Evolutionary conservation across 2,888 invertebrate species (phyloP), one percentile per base, ranked within the genome.

Genomic region (Synergus laeviventris): DNA sequence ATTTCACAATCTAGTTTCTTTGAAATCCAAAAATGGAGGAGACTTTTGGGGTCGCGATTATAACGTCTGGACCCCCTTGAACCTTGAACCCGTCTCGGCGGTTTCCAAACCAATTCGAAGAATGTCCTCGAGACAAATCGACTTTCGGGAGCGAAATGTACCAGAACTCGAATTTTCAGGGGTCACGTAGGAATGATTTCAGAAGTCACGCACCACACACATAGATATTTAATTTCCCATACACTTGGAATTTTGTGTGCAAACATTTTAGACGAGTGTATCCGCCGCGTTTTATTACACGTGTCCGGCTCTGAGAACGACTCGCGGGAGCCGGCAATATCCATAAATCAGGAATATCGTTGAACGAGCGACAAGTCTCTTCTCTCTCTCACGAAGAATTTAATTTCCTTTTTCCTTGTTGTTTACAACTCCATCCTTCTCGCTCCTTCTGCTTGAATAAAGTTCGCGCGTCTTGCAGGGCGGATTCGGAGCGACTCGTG

Each of bases 261-360:
- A 56, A 38, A 75, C 66, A 75, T 76, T 70, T 73, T 61, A 70
- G 62, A 84, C 84, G 83, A 82, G 83, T 82, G 80, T 82, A 83
- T 83, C 81, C 82, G 81, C 79, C 82, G 84, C 81, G 82, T 86
- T 86, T 87, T 87, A 87, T 87, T 87, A 86, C 85, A 86, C 84
- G 84, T 83, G 84, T 83, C 80, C 81, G 73, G 74, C 74, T 74
- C 73, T 76, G 81, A 74, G 84, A 85, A 82, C 81, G 82, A 77
- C 82, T 82, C 81, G 77, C 80, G 75, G 84, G 80, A 85, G 82
- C 80, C 60, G 77, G 82, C 78, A 86, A 86, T 86, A 86, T 87
- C 79, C 83, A 87, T 88, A 89, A 89, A 89, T 89, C 87, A 85
- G 85, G 80, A 87, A 85, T 87, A 87, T 87, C 84, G 84, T 85